phyloP scores from a whole-genome alignment of 2,797 vertebrate genomes.

The Streptopelia turtur region DNA sequence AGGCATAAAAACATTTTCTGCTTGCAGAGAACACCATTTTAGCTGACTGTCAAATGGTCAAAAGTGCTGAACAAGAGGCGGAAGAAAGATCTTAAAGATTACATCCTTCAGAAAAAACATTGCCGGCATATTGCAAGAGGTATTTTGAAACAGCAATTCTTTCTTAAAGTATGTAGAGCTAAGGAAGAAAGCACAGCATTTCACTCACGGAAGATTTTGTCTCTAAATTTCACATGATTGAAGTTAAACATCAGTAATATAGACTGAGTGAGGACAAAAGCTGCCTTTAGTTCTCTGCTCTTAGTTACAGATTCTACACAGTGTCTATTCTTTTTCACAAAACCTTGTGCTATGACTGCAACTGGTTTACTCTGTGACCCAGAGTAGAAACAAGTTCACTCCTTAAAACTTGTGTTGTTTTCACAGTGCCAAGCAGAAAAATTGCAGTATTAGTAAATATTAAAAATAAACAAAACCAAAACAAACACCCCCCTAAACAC shows the following conservation, averaged over 20 bases:
- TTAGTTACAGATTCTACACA: background rate
- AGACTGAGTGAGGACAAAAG: background rate
- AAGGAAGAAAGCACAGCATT: background rate
- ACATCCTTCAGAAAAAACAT: background rate
- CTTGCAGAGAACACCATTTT: background rate
- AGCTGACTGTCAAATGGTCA: background rate
- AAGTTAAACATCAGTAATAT: background rate
- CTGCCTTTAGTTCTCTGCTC: background rate
- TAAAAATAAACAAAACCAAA: background rate
- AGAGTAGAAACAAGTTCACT: background rate
- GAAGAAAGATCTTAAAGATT: slow-evolving; percentile 18
- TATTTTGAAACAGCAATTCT: background rate
- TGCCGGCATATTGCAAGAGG: background rate
- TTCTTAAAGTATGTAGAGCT: background rate
- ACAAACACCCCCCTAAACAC: too few species aligned
- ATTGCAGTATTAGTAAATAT: background rate
- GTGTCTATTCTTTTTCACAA: background rate
- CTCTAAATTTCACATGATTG: background rate
- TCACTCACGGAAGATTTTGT: background rate
- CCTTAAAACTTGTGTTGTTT: background rate
- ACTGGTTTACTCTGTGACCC: background rate
- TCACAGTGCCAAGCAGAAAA: background rate
- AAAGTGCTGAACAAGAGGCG: background rate
- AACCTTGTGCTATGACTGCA: background rate
- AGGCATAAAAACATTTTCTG: background rate